phyloP scores from a whole-genome alignment of 1,140 invertebrate species.

The Calliopsis andreniformis region DNA sequence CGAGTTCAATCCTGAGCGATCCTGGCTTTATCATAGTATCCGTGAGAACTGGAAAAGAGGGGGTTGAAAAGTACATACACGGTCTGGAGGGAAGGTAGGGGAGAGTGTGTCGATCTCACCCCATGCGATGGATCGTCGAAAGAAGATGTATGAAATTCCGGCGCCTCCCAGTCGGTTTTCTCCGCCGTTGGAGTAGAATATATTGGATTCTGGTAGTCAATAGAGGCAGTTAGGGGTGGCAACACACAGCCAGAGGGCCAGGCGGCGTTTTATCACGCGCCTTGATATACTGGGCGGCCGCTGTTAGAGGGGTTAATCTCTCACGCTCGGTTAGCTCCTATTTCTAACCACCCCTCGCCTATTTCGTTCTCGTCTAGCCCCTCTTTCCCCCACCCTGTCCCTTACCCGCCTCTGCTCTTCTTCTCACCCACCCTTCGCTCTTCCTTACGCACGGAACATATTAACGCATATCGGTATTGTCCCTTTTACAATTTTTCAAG shows the following conservation, averaged over 20 bases:
- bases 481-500: too few species aligned
- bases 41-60: constrained; percentile 56
- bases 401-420: constrained; percentile 6
- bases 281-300: constrained; percentile 81
- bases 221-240: constrained; percentile 81
- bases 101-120: constrained; percentile 58
- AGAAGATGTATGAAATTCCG: constrained; percentile 81
- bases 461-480: too few species aligned
- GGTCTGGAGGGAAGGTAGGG: constrained; percentile 57
- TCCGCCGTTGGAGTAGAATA: constrained; percentile 77
- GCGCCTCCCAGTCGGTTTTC: constrained; percentile 80
- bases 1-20: constrained; percentile 73
- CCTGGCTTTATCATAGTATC: constrained; percentile 67
- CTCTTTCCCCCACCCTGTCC: constrained; percentile 11
- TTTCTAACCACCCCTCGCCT: constrained; percentile 76
- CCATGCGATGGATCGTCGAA: constrained; percentile 69
- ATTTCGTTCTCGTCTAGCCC: constrained; percentile 63
- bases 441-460: too few species aligned
- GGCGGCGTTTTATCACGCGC: constrained; percentile 80
- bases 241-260: constrained; percentile 75
- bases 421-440: constrained; percentile 13
- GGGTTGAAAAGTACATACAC: constrained; percentile 37
- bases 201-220: constrained; percentile 81
- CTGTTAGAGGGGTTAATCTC: constrained; percentile 82
- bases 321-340: constrained; percentile 81